Evolutionary conservation across 2,888 invertebrate genomes (phyloP).

Genomic region (Plebejus argus): DNA sequence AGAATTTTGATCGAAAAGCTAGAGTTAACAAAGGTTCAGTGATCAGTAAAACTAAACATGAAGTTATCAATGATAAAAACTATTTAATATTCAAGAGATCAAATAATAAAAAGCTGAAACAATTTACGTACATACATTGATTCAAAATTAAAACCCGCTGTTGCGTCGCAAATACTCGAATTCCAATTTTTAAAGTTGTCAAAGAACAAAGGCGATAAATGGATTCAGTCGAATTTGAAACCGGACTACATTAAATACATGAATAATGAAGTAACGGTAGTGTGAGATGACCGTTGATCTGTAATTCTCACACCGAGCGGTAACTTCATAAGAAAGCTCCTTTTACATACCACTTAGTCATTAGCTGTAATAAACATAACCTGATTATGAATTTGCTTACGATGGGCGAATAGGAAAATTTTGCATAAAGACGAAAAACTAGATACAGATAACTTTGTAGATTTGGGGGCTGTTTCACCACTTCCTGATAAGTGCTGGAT

Average conservation of each 20-base stretch:
- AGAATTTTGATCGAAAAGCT: not conserved
- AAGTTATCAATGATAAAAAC: not conserved
- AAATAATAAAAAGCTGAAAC: not conserved
- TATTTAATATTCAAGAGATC: too few species aligned
- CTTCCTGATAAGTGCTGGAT: too few species aligned
- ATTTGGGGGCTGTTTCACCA: too few species aligned
- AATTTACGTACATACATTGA: not conserved
- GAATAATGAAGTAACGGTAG: slow-evolving; percentile 17
- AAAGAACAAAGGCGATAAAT: slow-evolving; percentile 14
- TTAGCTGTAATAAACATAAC: not conserved
- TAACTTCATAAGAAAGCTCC: slow-evolving; percentile 1
- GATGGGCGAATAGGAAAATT: not conserved
- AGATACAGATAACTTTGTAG: too few species aligned
- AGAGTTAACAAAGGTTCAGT: not conserved
- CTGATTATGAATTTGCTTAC: not conserved
- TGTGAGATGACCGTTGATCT: not conserved
- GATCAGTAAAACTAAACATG: too few species aligned
- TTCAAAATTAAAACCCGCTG: not conserved
- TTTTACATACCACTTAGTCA: not conserved
- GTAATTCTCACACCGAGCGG: not conserved
- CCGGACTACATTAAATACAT: slow-evolving; percentile 19
- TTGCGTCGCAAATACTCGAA: not conserved
- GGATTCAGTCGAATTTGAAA: slow-evolving; percentile 8
- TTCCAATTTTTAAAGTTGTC: slow-evolving; percentile 7
- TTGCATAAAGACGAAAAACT: not conserved